Percentiles rank a stretch among this genome's conserved stretches.
Conservation (phyloP, 2,113 vertebrate species). For the human region GRCh38 chr2:64585501-64586000, state of each 20-base stretch:
- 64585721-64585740: slow-evolving; percentile 15
- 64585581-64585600: neutral
- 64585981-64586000: neutral
- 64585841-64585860: neutral
- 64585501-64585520: slow-evolving; percentile 97
- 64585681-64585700: slow-evolving; percentile 48
- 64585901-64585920: neutral
- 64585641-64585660: slow-evolving; percentile 40
- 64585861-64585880: neutral
- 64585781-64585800: accelerated
- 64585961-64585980: neutral
- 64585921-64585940: neutral
- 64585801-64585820: neutral
- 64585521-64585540: slow-evolving; percentile 97
- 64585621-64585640: neutral
- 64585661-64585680: slow-evolving; percentile 22
- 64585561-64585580: neutral
- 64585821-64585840: slow-evolving; percentile 1
- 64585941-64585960: neutral
- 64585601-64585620: neutral
- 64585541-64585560: slow-evolving; percentile 87
- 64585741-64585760: neutral
- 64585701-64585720: slow-evolving; percentile 38
- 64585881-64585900: neutral
- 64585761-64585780: neutral